Evolutionary conservation across 2,113 vertebrate species (phyloP).

Genomic region (Etheostoma cragini): DNA sequence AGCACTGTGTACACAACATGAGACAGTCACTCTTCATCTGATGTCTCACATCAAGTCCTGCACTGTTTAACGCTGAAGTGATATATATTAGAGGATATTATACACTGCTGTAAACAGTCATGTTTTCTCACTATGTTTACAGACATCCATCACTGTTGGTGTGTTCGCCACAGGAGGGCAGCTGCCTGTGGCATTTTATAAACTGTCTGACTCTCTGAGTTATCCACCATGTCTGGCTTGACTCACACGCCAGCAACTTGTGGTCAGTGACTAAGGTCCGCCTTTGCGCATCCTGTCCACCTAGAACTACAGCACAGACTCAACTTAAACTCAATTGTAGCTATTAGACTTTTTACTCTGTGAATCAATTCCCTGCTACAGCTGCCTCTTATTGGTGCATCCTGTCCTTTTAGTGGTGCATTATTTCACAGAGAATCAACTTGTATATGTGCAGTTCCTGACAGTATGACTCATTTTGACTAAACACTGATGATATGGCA

Average conservation of each 20-base stretch:
- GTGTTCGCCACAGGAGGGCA: conserved; percentile 21
- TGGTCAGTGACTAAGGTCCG: conserved; percentile 78
- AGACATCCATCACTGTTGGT: conserved; percentile 58
- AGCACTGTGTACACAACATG: neutral
- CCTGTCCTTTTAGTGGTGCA: conserved; percentile 1
- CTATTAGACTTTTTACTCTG: conserved; percentile 7
- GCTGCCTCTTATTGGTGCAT: neutral
- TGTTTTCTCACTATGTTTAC: conserved; percentile 56
- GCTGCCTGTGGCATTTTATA: conserved; percentile 56
- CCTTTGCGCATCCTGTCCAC: conserved; percentile 46
- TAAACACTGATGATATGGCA: neutral
- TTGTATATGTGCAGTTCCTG: neutral
- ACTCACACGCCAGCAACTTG: conserved; percentile 67
- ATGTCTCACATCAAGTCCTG: neutral
- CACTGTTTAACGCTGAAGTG: neutral
- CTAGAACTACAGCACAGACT: neutral
- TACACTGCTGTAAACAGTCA: conserved; percentile 12
- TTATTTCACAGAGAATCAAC: neutral
- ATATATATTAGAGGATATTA: conserved; percentile 2
- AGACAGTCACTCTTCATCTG: neutral
- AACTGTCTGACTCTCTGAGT: conserved; percentile 68
- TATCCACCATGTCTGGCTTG: conserved; percentile 73
- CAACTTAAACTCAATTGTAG: neutral
- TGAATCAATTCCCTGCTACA: conserved; percentile 38
- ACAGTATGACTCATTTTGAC: neutral